Evolutionary conservation across 2,888 invertebrate species (phyloP).

Genomic region (Apantesis nais): DNA sequence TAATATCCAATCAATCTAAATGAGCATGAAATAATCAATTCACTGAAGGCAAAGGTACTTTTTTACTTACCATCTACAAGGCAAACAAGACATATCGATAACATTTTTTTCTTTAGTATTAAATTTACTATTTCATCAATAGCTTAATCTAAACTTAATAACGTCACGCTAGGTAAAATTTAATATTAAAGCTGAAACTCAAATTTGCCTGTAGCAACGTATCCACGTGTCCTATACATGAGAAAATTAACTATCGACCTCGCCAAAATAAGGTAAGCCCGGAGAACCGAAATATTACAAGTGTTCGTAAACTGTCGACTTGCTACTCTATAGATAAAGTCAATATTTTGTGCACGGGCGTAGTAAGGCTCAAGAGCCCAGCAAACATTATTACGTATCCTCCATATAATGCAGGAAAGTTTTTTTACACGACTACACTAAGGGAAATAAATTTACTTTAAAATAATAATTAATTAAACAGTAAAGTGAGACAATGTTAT

Average conservation of each 20-base stretch:
- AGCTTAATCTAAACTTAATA: conserved; percentile 26
- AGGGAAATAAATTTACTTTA: conserved; percentile 22
- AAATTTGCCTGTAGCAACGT: conserved; percentile 19
- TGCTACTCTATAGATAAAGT: conserved; percentile 39
- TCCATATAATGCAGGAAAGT: conserved; percentile 28
- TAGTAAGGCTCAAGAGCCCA: conserved; percentile 21
- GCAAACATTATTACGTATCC: conserved; percentile 31
- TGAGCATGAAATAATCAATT: too few species aligned
- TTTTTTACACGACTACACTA: conserved; percentile 15
- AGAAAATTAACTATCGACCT: conserved; percentile 33
- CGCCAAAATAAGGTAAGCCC: conserved; percentile 19
- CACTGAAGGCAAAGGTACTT: too few species aligned
- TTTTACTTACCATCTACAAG: conserved; percentile 14
- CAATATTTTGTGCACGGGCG: conserved; percentile 43
- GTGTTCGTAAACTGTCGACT: conserved; percentile 29
- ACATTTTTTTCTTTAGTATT: conserved; percentile 18
- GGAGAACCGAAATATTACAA: conserved; percentile 22
- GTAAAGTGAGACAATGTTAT: conserved; percentile 15
- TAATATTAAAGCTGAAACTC: conserved; percentile 30
- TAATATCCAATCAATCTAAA: too few species aligned
- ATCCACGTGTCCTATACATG: conserved; percentile 12
- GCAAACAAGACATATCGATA: conserved; percentile 15
- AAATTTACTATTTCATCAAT: conserved; percentile 25
- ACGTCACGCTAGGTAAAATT: conserved; percentile 24
- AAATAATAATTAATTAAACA: conserved; percentile 3